phyloP scores from a whole-genome alignment of 2,113 vertebrate genomes.

The Hirundichthys speculiger region DNA sequence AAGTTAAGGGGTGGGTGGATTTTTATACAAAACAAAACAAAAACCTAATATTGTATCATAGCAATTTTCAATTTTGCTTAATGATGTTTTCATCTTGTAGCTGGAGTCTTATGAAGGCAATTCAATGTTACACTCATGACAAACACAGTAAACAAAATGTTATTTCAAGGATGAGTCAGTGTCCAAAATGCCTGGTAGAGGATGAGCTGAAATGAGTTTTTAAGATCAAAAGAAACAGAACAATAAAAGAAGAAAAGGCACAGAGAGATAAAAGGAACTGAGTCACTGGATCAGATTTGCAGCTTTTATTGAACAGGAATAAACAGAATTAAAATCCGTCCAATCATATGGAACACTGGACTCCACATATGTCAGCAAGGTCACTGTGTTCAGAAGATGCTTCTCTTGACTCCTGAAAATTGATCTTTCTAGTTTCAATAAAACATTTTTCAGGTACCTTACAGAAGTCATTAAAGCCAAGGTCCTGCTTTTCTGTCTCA shows the following conservation, averaged over 20 bases:
- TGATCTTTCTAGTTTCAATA: slow-evolving; percentile 22
- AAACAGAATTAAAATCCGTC: slow-evolving; percentile 56
- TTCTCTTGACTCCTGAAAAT: slow-evolving; percentile 9
- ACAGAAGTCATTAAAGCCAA: slow-evolving; percentile 21
- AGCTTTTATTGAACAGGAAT: slow-evolving; percentile 46
- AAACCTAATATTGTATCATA: neutral
- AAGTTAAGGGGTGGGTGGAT: neutral
- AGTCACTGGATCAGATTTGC: slow-evolving; percentile 45
- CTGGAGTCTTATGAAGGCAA: slow-evolving; percentile 21
- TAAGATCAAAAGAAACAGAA: slow-evolving; percentile 66
- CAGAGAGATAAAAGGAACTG: slow-evolving; percentile 62
- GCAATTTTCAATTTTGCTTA: slow-evolving; percentile 3
- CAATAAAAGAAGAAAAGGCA: slow-evolving; percentile 61
- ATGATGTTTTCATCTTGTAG: slow-evolving; percentile 17
- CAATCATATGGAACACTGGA: slow-evolving; percentile 7
- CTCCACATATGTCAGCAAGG: slow-evolving; percentile 33
- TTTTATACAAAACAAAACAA: neutral
- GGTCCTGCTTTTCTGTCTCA: too few relatives aligned
- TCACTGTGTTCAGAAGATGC: slow-evolving; percentile 28
- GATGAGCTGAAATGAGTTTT: slow-evolving; percentile 68
- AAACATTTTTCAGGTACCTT: neutral
- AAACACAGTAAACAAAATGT: slow-evolving; percentile 52
- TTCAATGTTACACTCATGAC: slow-evolving; percentile 36
- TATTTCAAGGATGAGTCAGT: slow-evolving; percentile 30
- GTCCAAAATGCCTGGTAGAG: slow-evolving; percentile 41